These are phyloP conservation scores for Strigops habroptila DNA, from an alignment of 2,113 vertebrate species.

Conservation along the genomic window DNA sequence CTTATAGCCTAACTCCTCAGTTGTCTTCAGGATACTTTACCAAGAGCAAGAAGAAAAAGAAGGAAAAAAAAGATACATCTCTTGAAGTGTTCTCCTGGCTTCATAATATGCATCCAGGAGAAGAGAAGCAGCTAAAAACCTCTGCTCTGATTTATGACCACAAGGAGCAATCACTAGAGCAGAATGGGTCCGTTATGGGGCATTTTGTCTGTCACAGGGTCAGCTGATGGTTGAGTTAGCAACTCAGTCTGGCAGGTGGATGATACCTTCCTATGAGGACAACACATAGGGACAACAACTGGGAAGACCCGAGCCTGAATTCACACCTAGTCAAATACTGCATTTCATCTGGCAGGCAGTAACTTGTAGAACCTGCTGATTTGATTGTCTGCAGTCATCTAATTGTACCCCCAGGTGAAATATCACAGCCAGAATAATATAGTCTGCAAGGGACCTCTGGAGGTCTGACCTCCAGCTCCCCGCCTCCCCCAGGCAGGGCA, in stretches of 20 bases:
- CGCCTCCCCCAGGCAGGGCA: not conserved
- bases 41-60: not conserved
- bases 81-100: not conserved
- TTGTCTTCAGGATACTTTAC: slow-evolving; percentile 80
- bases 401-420: not conserved
- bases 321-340: not conserved
- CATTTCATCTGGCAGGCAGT: not conserved
- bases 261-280: not conserved
- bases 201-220: not conserved
- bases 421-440: not conserved
- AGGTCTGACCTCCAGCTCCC: not conserved
- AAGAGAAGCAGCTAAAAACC: not conserved
- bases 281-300: too few relatives aligned
- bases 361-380: not conserved
- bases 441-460: not conserved
- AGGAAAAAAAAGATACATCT: not conserved
- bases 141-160: not conserved
- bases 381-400: not conserved
- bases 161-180: not conserved
- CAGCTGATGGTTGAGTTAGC: not conserved
- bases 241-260: not conserved
- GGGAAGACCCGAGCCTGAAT: not conserved
- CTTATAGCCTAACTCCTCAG: slow-evolving; percentile 77
- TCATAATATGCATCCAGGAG: not conserved
- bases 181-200: not conserved